Evolutionary conservation across 2,113 vertebrate genomes (phyloP), one percentile per base, ranked within the genome.

Genomic region (Vulpes ferrilata): DNA sequence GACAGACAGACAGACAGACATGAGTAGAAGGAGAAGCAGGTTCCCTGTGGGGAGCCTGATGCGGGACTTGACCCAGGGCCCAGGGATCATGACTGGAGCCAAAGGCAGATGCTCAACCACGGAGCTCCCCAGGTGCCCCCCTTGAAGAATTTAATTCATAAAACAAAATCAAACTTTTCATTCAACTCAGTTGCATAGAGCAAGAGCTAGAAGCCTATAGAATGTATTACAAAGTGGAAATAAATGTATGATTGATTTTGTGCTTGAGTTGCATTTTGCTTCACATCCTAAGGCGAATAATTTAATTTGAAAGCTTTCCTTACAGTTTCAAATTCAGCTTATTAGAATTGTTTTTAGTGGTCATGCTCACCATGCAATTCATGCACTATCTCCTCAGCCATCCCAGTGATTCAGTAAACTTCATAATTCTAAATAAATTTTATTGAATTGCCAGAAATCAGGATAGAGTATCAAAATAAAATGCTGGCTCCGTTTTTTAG

Each of bases 71-170:
- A 43, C 7, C 7, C 43, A 43, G 43, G 43, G 43, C 43, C 43
- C 6, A 43, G 43, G 43, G 43, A 43, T 43, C 43, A 43, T 43
- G 43, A 43, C 43, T 1, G 0, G 43, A 43, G 43, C 43, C 43
- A 43, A 43, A 43, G 43, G 43, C 43, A 43, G 7, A 43, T 43
- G 43, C 43, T 43, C 43, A 43, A 43, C 43, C 43, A 43, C 43
- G 43, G 6, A 7, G 43, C 6, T 6, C 43, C 43, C 43, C 43
- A 43, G 43, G 7, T 43, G 43, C 43, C 43, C 43, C 7, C 48
- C 93, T 97, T 84, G 69, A 93, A 88, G 57, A 82, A 87, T 85
- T 92, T 95, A 80, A 76, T 92, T 85, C 76, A 38, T 92, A 84
- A 95, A 25, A 5, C 59, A 48, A 32, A 94, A 78, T 87, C 92